phyloP scores from a whole-genome alignment of 2,888 invertebrate species.

The Agrotis puta region DNA sequence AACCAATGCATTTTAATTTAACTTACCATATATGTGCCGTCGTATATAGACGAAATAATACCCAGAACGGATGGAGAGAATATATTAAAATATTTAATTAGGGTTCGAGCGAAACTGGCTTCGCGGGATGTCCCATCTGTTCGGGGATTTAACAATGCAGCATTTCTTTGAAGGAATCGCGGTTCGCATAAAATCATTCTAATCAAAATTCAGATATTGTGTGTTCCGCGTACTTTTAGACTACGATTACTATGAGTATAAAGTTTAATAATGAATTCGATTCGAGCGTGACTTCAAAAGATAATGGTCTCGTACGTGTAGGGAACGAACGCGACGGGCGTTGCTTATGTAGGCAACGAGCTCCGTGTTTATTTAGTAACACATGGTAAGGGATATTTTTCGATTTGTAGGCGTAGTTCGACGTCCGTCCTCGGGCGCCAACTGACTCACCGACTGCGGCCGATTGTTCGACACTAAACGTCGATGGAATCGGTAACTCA shows the following conservation, averaged over 20 bases:
- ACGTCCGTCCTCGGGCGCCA: constrained; percentile 82
- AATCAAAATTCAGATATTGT: constrained; percentile 83
- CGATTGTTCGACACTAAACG: constrained; percentile 88
- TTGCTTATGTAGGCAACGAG: constrained; percentile 67
- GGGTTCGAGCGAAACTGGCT: constrained; percentile 78
- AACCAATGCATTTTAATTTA: constrained; percentile 73
- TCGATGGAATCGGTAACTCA: constrained; percentile 89
- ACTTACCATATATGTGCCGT: constrained; percentile 64
- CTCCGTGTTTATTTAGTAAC: constrained; percentile 76
- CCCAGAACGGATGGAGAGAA: constrained; percentile 79
- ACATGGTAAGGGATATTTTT: constrained; percentile 80
- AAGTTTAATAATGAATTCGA: constrained; percentile 75
- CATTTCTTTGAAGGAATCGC: constrained; percentile 79
- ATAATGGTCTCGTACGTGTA: constrained; percentile 69
- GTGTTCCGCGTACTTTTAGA: constrained; percentile 73
- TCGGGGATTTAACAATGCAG: constrained; percentile 78
- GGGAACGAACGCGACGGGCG: constrained; percentile 54
- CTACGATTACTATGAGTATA: constrained; percentile 68
- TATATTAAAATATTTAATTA: constrained; percentile 89
- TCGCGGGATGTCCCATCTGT: constrained; percentile 77
- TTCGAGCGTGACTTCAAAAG: constrained; percentile 73
- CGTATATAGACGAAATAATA: constrained; percentile 71
- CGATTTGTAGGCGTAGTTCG: constrained; percentile 84
- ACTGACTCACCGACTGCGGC: constrained; percentile 85
- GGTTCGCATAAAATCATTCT: constrained; percentile 79